Evolutionary conservation across 1,140 invertebrate genomes (phyloP).

Genomic region (Protaetia brevitarsis): DNA sequence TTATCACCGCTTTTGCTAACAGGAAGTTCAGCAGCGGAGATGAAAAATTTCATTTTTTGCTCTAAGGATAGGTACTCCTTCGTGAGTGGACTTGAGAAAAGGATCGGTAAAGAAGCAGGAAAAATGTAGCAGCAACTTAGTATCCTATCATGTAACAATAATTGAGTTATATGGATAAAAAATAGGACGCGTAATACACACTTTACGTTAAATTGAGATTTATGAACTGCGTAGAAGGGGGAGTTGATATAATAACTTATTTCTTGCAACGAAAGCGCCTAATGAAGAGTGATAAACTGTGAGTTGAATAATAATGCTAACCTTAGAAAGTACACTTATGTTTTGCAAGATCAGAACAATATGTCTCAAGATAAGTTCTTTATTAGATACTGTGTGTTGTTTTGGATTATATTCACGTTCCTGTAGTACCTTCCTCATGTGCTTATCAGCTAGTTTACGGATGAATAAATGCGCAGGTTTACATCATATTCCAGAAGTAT

Average conservation of each 20-base stretch:
- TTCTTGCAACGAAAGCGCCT: background rate
- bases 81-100: background rate
- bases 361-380: too few relatives aligned
- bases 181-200: background rate
- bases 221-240: background rate
- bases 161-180: slow-evolving; percentile 13
- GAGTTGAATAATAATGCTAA: background rate
- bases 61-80: slow-evolving; percentile 3
- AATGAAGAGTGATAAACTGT: background rate
- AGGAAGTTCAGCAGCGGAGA: background rate
- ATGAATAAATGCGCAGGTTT: too few relatives aligned
- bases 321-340: too few relatives aligned
- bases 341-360: too few relatives aligned
- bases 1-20: background rate
- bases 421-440: too few relatives aligned
- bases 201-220: slow-evolving; percentile 2
- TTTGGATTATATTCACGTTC: too few relatives aligned
- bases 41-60: background rate
- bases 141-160: slow-evolving; percentile 15
- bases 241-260: slow-evolving; percentile 2
- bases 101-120: background rate
- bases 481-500: too few relatives aligned
- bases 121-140: slow-evolving; percentile 6
- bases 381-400: too few relatives aligned
- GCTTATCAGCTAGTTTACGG: too few relatives aligned